Evolutionary conservation across 2,113 vertebrate genomes (phyloP).

Genomic region (Salvelinus alpinus): DNA sequence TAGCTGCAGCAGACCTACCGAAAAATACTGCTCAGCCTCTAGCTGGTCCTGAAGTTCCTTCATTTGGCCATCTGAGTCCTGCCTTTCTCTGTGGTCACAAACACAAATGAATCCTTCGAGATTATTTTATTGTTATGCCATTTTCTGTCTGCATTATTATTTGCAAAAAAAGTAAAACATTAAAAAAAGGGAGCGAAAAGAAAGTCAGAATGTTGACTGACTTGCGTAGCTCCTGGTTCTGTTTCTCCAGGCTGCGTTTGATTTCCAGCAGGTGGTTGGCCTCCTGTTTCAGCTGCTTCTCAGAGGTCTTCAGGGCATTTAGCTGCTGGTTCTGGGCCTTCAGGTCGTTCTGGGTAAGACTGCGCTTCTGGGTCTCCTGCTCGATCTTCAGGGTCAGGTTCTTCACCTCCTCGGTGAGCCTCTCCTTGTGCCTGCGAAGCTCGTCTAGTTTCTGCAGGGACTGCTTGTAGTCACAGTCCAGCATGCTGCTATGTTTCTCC

Average conservation of each 20-base stretch:
- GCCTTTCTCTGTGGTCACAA: constrained; percentile 83
- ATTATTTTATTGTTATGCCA: too few relatives aligned
- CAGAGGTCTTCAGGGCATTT: constrained; percentile 85
- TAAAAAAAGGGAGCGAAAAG: too few relatives aligned
- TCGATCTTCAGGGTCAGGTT: constrained; percentile 94
- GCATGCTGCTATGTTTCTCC: constrained; percentile 92
- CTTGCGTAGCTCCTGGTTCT: constrained; percentile 96
- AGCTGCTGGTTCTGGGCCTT: constrained; percentile 96
- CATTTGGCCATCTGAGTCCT: constrained; percentile 97
- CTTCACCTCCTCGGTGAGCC: constrained; percentile 92
- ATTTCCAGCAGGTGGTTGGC: constrained; percentile 95
- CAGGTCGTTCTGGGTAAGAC: constrained; percentile 92
- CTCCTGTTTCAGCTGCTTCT: constrained; percentile 97
- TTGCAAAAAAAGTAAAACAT: too few relatives aligned
- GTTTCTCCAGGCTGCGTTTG: constrained; percentile 92
- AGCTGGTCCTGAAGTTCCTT: constrained; percentile 97
- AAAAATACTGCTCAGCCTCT: constrained; percentile 98
- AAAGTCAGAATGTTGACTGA: constrained; percentile 49
- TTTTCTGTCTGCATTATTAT: too few relatives aligned
- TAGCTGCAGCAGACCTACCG: constrained; percentile 74
- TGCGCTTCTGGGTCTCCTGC: constrained; percentile 95
- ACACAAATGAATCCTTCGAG: not conserved
- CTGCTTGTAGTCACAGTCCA: constrained; percentile 97
- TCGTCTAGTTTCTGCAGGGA: constrained; percentile 92
- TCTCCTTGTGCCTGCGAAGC: constrained; percentile 88